Evolutionary conservation across 2,888 invertebrate genomes (phyloP).

Genomic region (Chaetogeoica ovagalla): DNA sequence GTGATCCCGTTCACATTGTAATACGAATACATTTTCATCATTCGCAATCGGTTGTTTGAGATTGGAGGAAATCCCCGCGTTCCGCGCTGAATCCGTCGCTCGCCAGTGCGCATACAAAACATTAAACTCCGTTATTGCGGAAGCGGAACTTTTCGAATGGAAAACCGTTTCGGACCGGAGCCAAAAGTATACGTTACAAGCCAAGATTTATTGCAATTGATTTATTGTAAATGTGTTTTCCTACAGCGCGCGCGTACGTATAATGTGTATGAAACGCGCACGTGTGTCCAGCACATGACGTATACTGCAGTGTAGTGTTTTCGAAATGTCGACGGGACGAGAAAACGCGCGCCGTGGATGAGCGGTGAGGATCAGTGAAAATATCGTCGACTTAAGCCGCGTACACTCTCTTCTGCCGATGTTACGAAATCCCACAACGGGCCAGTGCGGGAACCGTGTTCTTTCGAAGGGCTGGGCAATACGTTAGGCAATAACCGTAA

Average conservation of each 20-base stretch:
- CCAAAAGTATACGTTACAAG: neutral
- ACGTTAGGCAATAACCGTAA: constrained; percentile 9
- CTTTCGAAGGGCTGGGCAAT: neutral
- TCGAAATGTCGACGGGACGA: neutral
- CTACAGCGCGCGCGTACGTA: neutral
- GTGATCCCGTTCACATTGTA: no score
- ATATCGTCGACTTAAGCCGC: neutral
- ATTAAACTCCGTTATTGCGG: neutral
- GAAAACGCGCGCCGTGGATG: no score
- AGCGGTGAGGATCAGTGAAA: neutral
- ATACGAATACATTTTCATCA: no score
- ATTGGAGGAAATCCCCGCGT: no score
- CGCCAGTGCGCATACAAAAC: no score
- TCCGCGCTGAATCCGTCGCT: no score
- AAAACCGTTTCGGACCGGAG: constrained; percentile 36
- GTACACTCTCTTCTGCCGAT: neutral
- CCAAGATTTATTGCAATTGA: constrained; percentile 23
- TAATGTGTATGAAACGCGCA: no score
- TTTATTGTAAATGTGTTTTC: neutral
- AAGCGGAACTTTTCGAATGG: constrained; percentile 26
- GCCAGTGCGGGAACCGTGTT: neutral
- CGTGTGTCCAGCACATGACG: neutral
- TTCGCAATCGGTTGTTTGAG: no score
- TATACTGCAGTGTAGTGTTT: no score
- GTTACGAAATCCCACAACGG: constrained; percentile 2